Percentiles rank a stretch among this genome's conserved stretches.
phyloP scores from a whole-genome alignment of 2,797 vertebrate genomes.

The Tiaroga cobitis region DNA sequence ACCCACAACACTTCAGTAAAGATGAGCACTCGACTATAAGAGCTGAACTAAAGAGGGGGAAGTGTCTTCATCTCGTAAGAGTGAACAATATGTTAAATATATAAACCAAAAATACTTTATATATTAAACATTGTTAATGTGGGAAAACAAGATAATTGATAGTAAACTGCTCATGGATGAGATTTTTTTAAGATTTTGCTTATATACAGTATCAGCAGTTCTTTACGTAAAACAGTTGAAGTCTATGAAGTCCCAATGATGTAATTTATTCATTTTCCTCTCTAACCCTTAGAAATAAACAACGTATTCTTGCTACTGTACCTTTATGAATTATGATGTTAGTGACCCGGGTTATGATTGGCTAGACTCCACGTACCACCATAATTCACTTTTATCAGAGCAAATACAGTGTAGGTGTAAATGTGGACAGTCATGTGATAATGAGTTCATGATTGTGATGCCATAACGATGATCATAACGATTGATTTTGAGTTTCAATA shows the following conservation, averaged over 20 bases:
- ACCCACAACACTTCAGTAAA: conserved; percentile 4
- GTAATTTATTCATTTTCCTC: too few species aligned
- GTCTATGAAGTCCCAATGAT: too few species aligned
- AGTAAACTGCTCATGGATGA: too few species aligned
- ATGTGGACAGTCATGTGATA: background rate
- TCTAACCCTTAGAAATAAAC: background rate
- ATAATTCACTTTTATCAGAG: too few species aligned
- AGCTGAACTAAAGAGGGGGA: background rate
- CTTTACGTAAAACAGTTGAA: background rate
- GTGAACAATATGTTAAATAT: background rate
- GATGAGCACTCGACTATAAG: background rate
- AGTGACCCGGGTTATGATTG: background rate
- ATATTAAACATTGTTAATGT: background rate
- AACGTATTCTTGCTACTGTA: background rate
- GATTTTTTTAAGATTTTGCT: background rate
- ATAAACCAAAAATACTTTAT: background rate
- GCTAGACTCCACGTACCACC: too few species aligned
- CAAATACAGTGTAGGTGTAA: background rate
- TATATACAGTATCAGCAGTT: background rate
- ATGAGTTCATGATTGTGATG: background rate
- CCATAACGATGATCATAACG: background rate
- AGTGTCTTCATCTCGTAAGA: background rate
- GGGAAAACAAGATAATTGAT: too few species aligned
- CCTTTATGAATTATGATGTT: background rate
- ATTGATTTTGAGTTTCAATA: too few species aligned